A percentile compares a stretch with the other conserved stretches of the same genome.
phyloP scores from a whole-genome alignment of 2,113 vertebrate species.

The Helogale parvula region DNA sequence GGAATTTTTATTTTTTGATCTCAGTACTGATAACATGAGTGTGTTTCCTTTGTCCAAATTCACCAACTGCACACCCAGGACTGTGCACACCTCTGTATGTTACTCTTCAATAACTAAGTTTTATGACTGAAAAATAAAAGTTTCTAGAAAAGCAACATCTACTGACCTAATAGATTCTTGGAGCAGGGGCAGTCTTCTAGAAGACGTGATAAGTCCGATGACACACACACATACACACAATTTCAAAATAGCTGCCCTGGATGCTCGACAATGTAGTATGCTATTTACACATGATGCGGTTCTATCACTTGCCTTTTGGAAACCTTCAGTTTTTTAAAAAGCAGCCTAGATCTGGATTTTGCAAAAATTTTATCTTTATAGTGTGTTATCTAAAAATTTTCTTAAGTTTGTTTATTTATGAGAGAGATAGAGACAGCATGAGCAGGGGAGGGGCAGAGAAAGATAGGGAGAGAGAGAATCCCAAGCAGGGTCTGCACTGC shows the following conservation, averaged over 20 bases:
- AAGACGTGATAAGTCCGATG: background rate
- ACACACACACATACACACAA: background rate
- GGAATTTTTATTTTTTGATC: constrained; percentile 1
- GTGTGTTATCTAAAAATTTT: background rate
- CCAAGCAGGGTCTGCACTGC: too few relatives aligned
- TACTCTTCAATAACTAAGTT: background rate
- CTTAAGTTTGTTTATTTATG: too few relatives aligned
- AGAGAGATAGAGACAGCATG: too few relatives aligned
- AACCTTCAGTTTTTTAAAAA: constrained; percentile 33
- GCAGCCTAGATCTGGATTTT: constrained; percentile 24
- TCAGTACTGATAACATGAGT: background rate
- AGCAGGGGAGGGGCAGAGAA: too few relatives aligned
- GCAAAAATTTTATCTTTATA: background rate
- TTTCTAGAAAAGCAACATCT: background rate
- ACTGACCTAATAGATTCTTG: background rate
- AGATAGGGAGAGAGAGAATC: too few relatives aligned
- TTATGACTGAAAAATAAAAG: constrained; percentile 11
- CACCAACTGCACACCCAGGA: background rate
- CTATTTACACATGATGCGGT: background rate
- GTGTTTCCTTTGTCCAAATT: constrained; percentile 27
- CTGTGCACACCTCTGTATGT: background rate
- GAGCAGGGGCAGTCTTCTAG: background rate
- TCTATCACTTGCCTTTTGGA: background rate
- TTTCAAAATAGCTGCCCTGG: background rate
- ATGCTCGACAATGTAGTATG: background rate